These are phyloP conservation scores for Ferrisia virgata DNA, from an alignment of 2,888 invertebrate genomes.

Conservation along the genomic window DNA sequence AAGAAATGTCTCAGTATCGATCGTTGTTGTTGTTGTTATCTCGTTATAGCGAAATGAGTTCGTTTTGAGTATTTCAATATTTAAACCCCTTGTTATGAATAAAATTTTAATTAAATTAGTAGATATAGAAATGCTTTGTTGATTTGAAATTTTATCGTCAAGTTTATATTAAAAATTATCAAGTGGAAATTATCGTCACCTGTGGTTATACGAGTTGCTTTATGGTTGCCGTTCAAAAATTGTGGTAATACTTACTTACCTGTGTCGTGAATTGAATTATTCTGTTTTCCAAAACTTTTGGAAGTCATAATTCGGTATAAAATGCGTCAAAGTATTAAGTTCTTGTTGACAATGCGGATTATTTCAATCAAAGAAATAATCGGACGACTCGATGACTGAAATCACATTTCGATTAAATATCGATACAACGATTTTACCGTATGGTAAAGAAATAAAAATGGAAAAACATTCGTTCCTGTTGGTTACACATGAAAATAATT, in stretches of 20 bases:
- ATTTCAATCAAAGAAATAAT: not conserved
- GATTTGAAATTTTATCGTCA: no score
- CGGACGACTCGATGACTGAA: not conserved
- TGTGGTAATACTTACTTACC: no score
- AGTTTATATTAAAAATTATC: no score
- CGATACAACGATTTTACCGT: not conserved
- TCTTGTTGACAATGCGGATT: not conserved
- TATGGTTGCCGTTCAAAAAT: no score
- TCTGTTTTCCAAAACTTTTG: no score
- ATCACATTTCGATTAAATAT: not conserved
- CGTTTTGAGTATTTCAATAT: not conserved
- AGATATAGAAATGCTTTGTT: no score
- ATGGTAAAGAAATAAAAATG: not conserved
- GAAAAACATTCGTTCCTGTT: conserved; percentile 8
- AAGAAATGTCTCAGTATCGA: not conserved
- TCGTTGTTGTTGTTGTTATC: not conserved
- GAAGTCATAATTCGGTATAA: not conserved
- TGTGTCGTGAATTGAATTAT: no score
- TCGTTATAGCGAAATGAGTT: not conserved
- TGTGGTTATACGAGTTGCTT: no score
- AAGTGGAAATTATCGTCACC: no score
- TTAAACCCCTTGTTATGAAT: not conserved
- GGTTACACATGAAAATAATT: conserved; percentile 22
- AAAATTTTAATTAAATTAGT: no score
- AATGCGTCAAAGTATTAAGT: not conserved